Evolutionary conservation across 2,888 invertebrate species (phyloP).

Genomic region (Drosophila formosana): DNA sequence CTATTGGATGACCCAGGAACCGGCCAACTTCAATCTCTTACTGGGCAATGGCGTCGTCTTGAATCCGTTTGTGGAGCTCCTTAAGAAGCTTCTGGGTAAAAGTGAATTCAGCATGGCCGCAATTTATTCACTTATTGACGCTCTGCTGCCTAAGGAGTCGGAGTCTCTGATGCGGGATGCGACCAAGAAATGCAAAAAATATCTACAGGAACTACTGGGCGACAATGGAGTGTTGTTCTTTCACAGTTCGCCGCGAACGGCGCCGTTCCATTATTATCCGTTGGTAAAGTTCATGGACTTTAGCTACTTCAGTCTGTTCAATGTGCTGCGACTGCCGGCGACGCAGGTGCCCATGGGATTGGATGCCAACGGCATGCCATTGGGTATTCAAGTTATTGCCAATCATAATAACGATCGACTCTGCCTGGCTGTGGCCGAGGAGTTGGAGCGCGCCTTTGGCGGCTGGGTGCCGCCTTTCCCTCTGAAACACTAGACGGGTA

Average conservation of each 20-base stretch:
- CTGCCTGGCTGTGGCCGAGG: conserved; percentile 95
- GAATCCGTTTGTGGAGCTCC: conserved; percentile 86
- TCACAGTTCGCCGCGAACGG: conserved; percentile 92
- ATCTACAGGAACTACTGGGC: conserved; percentile 89
- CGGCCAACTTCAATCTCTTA: conserved; percentile 87
- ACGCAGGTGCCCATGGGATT: conserved; percentile 93
- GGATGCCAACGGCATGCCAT: conserved; percentile 91
- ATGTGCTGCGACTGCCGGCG: conserved; percentile 92
- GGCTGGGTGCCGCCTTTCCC: conserved; percentile 93
- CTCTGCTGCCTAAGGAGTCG: conserved; percentile 88
- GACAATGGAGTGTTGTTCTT: conserved; percentile 93
- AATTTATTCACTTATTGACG: conserved; percentile 89
- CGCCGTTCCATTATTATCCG: conserved; percentile 93
- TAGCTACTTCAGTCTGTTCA: conserved; percentile 93
- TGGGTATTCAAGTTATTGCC: conserved; percentile 95
- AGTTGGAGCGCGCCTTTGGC: conserved; percentile 94
- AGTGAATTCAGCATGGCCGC: conserved; percentile 89
- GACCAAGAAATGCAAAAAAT: conserved; percentile 87
- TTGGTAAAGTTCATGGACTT: conserved; percentile 93
- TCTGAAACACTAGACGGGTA: conserved; percentile 58
- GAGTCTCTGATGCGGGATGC: conserved; percentile 88
- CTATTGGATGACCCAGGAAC: conserved; percentile 91
- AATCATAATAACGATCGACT: conserved; percentile 93
- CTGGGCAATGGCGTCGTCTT: conserved; percentile 88
- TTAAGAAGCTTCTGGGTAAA: conserved; percentile 88